Base-by-base conservation (phyloP, 2,888 invertebrate species). In the Escarpia spicata region DNA sequence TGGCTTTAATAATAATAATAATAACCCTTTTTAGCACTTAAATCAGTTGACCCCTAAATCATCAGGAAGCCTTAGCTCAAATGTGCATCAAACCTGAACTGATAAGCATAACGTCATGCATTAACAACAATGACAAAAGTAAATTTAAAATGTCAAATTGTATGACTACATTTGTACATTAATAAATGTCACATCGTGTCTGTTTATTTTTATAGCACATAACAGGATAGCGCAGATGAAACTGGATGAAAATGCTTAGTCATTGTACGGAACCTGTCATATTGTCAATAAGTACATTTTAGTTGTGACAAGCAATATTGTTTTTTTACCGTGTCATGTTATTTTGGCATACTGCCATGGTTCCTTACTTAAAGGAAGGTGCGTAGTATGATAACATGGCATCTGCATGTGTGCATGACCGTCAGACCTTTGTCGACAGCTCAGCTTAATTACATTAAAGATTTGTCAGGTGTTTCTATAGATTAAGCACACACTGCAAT, bases 391-490 rank as follows among this genome's bases (percentile, higher is more conserved):
- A 2, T n/a, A 75, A 26, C 26, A 75, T 19, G 75, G 19, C 6
- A 19, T 75, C 4, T 75, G 19, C 52, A 52, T 9, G 75, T 75
- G 75, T 75, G 6, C n/a, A 19, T 75, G 75, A 75, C 75, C 0
- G 19, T 4, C 6, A 26, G 75, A 26, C 0, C 75, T 75, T 75
- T 75, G 75, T 75, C 75, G n/a, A 75, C 75, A 75, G 75, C 75
- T 75, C 75, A 75, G n/a, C 75, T 75, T 75, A 75, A 75, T 75
- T 75, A 75, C 75, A 75, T 75, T 75, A 75, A 75, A 75, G 75
- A 75, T n/a, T 75, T 75, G 75, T 75, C 75, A 75, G 75, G 75
- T 75, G 26, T 75, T 75, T 75, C 26, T 26, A 75, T 26, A 75
- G 75, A 75, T 75, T 75, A 75, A 75, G 75, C 75, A 75, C 75